These are phyloP conservation scores for Leuciscus waleckii DNA, from an alignment of 2,797 vertebrate species.

Conservation along the genomic window DNA sequence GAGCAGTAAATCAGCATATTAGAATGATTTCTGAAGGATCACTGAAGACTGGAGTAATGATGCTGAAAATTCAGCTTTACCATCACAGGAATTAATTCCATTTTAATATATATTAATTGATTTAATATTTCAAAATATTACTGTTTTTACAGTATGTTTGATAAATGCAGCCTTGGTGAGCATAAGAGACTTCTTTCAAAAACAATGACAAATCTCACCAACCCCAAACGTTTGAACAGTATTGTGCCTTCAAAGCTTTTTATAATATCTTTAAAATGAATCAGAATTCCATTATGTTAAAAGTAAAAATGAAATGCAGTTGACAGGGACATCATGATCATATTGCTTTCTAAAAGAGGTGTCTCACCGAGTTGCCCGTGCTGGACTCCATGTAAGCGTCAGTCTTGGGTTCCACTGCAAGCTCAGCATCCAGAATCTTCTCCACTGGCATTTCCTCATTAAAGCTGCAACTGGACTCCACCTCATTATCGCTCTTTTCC, in stretches of 20 bases:
- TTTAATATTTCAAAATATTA: neutral
- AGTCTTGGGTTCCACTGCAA: conserved; percentile 86
- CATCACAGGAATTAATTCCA: neutral
- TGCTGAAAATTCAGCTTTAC: neutral
- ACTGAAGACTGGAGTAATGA: neutral
- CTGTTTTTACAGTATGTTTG: neutral
- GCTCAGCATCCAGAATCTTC: conserved; percentile 86
- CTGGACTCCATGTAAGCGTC: conserved; percentile 77
- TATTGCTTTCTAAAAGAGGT: neutral
- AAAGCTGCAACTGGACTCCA: conserved; percentile 72
- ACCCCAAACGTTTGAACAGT: neutral
- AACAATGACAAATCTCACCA: neutral
- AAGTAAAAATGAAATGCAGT: neutral
- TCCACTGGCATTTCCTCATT: conserved; percentile 87
- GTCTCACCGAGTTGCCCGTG: conserved; percentile 77
- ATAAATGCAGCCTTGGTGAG: neutral
- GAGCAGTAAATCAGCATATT: neutral
- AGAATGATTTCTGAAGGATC: neutral
- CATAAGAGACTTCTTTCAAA: neutral
- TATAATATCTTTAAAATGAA: neutral
- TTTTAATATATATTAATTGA: neutral
- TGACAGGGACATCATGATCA: neutral
- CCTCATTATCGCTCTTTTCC: conserved; percentile 80
- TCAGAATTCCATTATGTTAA: neutral
- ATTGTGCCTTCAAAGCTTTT: neutral